A percentile compares a stretch with the other conserved stretches of the same genome.
Conservation (phyloP, 2,797 vertebrate genomes). For the Cichlasoma orientale region DNA sequence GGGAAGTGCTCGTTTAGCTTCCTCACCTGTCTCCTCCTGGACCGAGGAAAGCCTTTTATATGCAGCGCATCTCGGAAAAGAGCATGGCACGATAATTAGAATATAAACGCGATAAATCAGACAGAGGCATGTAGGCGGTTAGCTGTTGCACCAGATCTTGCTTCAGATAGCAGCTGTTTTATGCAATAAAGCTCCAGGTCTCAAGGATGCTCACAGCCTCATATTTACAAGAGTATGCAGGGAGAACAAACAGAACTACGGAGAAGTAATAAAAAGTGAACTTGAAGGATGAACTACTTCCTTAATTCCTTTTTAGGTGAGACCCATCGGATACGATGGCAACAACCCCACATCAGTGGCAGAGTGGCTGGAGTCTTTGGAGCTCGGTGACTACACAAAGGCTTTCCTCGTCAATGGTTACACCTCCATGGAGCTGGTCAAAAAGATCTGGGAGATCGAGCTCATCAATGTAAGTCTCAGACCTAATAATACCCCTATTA, state of each 20-base stretch:
- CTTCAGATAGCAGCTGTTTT: constrained; percentile 20
- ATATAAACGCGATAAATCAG: neutral
- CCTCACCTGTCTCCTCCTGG: neutral
- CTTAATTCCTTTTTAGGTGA: constrained; percentile 80
- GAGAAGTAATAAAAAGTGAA: neutral
- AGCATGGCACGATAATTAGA: neutral
- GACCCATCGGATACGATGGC: constrained; percentile 91
- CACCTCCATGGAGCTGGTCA: constrained; percentile 98
- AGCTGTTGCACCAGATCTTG: neutral
- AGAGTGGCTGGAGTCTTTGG: constrained; percentile 97
- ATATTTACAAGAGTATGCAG: neutral
- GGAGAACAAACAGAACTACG: neutral
- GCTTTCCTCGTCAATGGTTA: constrained; percentile 97
- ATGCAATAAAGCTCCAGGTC: constrained; percentile 9
- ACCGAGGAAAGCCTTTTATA: neutral
- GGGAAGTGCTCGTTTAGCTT: neutral
- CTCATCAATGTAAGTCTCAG: constrained; percentile 93
- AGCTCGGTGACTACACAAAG: constrained; percentile 97
- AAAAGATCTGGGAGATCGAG: constrained; percentile 99
- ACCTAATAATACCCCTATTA: neutral
- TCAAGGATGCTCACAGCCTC: neutral
- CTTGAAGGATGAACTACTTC: neutral
- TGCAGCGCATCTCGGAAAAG: neutral
- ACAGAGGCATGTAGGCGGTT: constrained; percentile 1
- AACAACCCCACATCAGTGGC: constrained; percentile 96